These are phyloP conservation scores for Girardia tigrina DNA, from an alignment of 2,888 invertebrate genomes.

Conservation along the genomic window DNA sequence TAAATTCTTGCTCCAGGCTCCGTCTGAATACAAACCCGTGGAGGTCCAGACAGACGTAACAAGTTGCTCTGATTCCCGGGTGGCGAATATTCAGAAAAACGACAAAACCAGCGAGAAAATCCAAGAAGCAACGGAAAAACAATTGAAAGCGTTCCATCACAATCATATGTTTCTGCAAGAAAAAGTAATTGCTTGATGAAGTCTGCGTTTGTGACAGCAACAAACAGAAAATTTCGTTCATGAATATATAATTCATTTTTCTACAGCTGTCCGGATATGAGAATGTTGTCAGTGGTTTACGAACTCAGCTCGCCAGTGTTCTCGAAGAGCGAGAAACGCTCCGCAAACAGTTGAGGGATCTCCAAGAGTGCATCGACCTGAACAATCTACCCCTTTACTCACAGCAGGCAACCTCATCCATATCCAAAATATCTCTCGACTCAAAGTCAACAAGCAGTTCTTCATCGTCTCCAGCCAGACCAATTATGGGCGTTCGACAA, in stretches of 20 bases:
- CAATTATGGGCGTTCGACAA: not conserved
- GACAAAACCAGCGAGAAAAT: not conserved
- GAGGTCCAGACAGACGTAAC: not conserved
- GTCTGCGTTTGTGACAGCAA: too few species aligned
- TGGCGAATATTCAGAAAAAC: not conserved
- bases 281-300: slow-evolving; percentile 48
- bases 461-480: not conserved
- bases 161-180: slow-evolving; percentile 38
- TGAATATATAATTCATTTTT: slow-evolving; percentile 45
- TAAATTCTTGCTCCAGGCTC: too few species aligned
- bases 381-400: not conserved
- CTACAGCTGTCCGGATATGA: slow-evolving; percentile 54
- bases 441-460: slow-evolving; percentile 5
- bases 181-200: slow-evolving; percentile 37
- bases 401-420: not conserved
- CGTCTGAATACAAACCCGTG: not conserved
- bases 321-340: slow-evolving; percentile 51
- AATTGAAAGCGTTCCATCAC: slow-evolving; percentile 52
- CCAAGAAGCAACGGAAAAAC: slow-evolving; percentile 44
- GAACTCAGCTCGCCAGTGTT: slow-evolving; percentile 46
- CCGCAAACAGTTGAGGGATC: slow-evolving; percentile 47
- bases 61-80: not conserved
- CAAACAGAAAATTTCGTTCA: slow-evolving; percentile 53
- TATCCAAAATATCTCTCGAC: not conserved
- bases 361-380: slow-evolving; percentile 20